Conservation (phyloP, 2,888 invertebrate species). For the Andrena dorsata region DNA sequence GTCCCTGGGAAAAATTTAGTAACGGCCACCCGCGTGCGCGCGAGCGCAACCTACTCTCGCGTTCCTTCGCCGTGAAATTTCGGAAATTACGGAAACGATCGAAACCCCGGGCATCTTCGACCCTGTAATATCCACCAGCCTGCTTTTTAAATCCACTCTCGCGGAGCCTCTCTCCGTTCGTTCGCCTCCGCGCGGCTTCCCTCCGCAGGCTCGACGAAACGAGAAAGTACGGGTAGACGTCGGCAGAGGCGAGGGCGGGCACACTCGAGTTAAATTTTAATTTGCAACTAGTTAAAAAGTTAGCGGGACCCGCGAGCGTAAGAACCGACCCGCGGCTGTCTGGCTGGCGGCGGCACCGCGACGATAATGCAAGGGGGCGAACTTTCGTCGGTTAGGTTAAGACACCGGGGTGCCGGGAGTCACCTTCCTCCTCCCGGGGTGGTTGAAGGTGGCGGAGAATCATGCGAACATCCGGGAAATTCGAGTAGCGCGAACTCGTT, state of each 20-base stretch:
- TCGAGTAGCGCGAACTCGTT: conserved; percentile 65
- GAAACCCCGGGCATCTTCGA: conserved; percentile 11
- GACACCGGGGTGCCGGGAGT: conserved; percentile 29
- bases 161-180: neutral
- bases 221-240: conserved; percentile 36
- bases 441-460: conserved; percentile 16
- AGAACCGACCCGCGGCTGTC: conserved; percentile 17
- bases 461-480: conserved; percentile 67
- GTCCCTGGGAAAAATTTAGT: neutral
- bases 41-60: neutral
- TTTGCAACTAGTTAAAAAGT: conserved; percentile 81
- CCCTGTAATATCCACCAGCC: conserved; percentile 20
- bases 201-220: conserved; percentile 23
- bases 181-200: neutral
- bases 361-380: conserved; percentile 72
- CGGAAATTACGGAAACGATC: conserved; percentile 20
- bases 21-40: neutral
- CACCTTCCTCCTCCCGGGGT: neutral
- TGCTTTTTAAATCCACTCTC: conserved; percentile 42
- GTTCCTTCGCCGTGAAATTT: neutral
- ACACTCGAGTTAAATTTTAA: conserved; percentile 78
- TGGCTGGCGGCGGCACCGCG: conserved; percentile 45
- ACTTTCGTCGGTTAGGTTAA: conserved; percentile 67
- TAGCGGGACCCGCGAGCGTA: conserved; percentile 64
- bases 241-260: conserved; percentile 45